Evolutionary conservation across 30 jellyfish, hydroid and myxozoan species (phyloP).

Genomic region (Hydractinia symbiolongicarpus): DNA sequence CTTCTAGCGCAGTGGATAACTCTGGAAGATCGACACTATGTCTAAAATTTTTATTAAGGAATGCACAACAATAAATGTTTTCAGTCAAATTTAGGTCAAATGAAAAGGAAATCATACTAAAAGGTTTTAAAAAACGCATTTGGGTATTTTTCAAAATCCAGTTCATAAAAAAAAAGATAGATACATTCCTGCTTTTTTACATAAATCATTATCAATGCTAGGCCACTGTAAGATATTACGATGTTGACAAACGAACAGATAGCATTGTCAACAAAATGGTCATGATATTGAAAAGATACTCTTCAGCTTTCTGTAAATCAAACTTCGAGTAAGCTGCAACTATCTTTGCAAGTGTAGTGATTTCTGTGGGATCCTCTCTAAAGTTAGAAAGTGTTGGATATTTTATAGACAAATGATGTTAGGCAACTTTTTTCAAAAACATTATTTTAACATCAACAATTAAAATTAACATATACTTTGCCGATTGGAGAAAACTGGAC

Average conservation of each 20-base stretch:
- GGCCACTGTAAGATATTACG: background rate
- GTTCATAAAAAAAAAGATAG: too few species aligned
- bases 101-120: too few species aligned
- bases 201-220: background rate
- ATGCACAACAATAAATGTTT: background rate
- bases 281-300: constrained; percentile 36
- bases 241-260: background rate
- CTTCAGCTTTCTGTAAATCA: constrained; percentile 81
- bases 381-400: background rate
- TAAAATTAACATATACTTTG: background rate
- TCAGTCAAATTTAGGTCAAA: too few species aligned
- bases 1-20: constrained; percentile 32
- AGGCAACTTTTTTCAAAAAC: background rate
- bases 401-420: background rate
- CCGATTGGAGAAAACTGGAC: background rate
- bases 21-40: constrained; percentile 88
- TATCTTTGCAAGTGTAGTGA: constrained; percentile 77
- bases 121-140: too few species aligned
- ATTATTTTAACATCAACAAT: background rate
- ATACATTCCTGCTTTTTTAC: too few species aligned
- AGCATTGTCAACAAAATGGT: background rate
- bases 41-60: constrained; percentile 21
- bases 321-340: constrained; percentile 79
- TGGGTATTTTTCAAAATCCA: too few species aligned
- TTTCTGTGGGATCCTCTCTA: constrained; percentile 86